These are phyloP conservation scores for Hydrozoanthus tunicans DNA, from an alignment of 64 coral and sea anemone genomes.

Conservation along the genomic window DNA sequence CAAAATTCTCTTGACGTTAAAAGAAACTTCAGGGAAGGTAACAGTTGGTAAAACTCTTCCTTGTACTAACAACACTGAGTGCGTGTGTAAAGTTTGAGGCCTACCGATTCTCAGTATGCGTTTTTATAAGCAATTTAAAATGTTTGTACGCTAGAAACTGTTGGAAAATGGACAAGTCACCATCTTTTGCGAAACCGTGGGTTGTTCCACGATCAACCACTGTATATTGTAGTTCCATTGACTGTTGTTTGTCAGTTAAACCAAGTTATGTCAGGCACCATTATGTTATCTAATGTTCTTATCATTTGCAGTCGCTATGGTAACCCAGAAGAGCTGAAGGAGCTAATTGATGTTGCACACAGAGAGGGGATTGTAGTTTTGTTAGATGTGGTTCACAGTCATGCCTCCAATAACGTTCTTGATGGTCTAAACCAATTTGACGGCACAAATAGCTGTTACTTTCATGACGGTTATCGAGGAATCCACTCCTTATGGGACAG, in stretches of 20 bases:
- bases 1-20: too few species aligned
- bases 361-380: conserved; percentile 87
- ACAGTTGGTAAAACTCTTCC: too few species aligned
- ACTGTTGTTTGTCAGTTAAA: not conserved
- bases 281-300: not conserved
- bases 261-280: not conserved
- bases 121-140: too few species aligned
- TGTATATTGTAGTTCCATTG: not conserved
- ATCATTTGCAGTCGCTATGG: conserved; percentile 83
- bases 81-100: too few species aligned
- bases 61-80: too few species aligned
- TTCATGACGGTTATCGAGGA: conserved; percentile 72
- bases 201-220: not conserved
- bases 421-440: conserved; percentile 99
- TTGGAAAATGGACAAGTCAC: too few species aligned
- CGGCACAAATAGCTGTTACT: conserved; percentile 90
- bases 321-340: conserved; percentile 92
- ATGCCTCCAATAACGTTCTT: conserved; percentile 94
- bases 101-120: too few species aligned
- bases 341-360: conserved; percentile 92
- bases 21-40: too few species aligned
- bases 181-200: not conserved
- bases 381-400: conserved; percentile 95
- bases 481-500: conserved; percentile 90
- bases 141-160: too few species aligned